phyloP scores from a whole-genome alignment of 2,888 invertebrate genomes.

The Calephelis perditalis region DNA sequence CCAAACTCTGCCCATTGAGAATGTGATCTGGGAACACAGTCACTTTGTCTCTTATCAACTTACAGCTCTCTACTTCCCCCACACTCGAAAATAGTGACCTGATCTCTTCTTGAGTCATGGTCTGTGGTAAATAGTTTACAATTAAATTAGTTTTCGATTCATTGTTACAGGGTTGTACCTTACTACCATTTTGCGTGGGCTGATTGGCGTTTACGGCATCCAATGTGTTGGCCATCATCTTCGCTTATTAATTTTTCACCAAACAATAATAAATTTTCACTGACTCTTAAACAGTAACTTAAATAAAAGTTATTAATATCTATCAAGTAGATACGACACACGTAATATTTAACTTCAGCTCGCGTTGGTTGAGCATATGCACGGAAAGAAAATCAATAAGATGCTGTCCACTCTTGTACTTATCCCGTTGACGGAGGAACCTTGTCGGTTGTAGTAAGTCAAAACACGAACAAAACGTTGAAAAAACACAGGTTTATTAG shows the following conservation, averaged over 20 bases:
- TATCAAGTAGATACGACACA: slow-evolving; percentile 53
- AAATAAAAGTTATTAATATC: slow-evolving; percentile 46
- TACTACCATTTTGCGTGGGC: slow-evolving; percentile 88
- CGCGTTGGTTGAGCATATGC: slow-evolving; percentile 77
- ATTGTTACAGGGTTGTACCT: slow-evolving; percentile 83
- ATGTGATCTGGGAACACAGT: slow-evolving; percentile 83
- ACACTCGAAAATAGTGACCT: slow-evolving; percentile 95
- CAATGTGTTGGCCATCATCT: slow-evolving; percentile 76
- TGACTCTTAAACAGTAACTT: slow-evolving; percentile 39
- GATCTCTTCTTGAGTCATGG: slow-evolving; percentile 98
- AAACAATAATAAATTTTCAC: slow-evolving; percentile 53
- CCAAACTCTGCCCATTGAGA: slow-evolving; percentile 89
- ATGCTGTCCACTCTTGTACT: slow-evolving; percentile 74
- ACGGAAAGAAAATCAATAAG: slow-evolving; percentile 79
- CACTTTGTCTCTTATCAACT: slow-evolving; percentile 97
- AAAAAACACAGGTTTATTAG: slow-evolving; percentile 72
- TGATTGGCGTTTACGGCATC: slow-evolving; percentile 74
- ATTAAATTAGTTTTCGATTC: slow-evolving; percentile 99
- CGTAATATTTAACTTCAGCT: slow-evolving; percentile 62
- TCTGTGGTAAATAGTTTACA: slow-evolving; percentile 99
- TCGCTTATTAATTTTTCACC: slow-evolving; percentile 53
- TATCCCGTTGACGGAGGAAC: slow-evolving; percentile 61
- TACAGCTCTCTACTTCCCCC: slow-evolving; percentile 98
- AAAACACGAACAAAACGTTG: slow-evolving; percentile 67
- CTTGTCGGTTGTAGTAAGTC: slow-evolving; percentile 62